These are phyloP conservation scores for Drosophila anceps DNA, from an alignment of 2,888 invertebrate species.

Conservation along the genomic window DNA sequence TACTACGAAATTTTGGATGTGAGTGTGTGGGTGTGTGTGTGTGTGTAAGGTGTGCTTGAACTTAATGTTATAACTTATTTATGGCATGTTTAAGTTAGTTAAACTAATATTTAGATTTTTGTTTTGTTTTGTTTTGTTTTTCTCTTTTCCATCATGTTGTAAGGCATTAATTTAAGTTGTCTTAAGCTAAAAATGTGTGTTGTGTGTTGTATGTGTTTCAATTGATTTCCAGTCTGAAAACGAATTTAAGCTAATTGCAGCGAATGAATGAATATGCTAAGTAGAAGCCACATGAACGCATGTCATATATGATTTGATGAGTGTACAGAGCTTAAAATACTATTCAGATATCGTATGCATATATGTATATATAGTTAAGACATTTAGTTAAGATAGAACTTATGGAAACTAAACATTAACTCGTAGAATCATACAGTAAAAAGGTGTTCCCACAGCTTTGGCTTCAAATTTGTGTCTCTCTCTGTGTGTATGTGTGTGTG, in stretches of 20 bases:
- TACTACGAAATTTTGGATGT: slow-evolving; percentile 45
- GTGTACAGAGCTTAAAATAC: slow-evolving; percentile 57
- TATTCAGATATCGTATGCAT: slow-evolving; percentile 56
- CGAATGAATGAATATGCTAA: slow-evolving; percentile 32
- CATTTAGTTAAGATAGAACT: slow-evolving; percentile 56
- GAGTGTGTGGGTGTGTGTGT: background rate
- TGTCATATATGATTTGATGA: slow-evolving; percentile 3
- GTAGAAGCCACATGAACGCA: slow-evolving; percentile 57
- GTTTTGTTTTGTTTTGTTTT: slow-evolving; percentile 10
- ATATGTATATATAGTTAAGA: slow-evolving; percentile 36
- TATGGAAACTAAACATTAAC: slow-evolving; percentile 36
- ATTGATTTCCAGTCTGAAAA: slow-evolving; percentile 18
- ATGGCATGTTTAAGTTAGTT: slow-evolving; percentile 79
- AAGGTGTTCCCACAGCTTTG: slow-evolving; percentile 49
- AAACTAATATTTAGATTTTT: slow-evolving; percentile 59
- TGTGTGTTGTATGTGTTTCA: background rate
- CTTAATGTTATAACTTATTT: slow-evolving; percentile 71
- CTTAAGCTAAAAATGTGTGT: slow-evolving; percentile 35
- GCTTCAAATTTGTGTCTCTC: slow-evolving; percentile 48
- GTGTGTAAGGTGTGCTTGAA: slow-evolving; percentile 19
- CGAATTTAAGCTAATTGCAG: slow-evolving; percentile 44
- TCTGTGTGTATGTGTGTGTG: slow-evolving; percentile 3
- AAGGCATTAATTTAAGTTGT: slow-evolving; percentile 74
- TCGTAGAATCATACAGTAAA: slow-evolving; percentile 27
- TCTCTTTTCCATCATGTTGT: slow-evolving; percentile 35